These are phyloP conservation scores for Galeopterus variegatus DNA, from an alignment of 2,113 vertebrate species.

Conservation along the genomic window DNA sequence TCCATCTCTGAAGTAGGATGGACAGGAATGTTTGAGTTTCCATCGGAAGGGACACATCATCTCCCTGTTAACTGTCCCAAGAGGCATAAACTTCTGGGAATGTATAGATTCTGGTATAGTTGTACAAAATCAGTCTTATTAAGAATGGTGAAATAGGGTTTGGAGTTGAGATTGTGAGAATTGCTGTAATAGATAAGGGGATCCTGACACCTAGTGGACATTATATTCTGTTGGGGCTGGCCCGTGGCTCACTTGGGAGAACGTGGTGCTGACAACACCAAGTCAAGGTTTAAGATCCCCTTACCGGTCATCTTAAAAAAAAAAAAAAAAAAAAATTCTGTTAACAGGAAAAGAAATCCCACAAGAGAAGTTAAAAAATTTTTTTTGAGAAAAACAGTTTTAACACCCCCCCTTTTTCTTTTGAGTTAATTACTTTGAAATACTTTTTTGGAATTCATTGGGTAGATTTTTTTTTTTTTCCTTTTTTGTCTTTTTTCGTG, in stretches of 20 bases:
- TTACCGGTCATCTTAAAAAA: too few relatives aligned
- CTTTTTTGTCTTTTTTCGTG: too few relatives aligned
- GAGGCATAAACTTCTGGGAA: neutral
- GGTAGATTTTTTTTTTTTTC: too few relatives aligned
- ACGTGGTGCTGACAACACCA: too few relatives aligned
- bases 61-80: neutral
- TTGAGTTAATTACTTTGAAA: neutral
- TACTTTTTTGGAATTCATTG: conserved; percentile 2
- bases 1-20: neutral
- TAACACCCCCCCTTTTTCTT: neutral
- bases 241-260: too few relatives aligned
- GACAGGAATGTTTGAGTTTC: neutral
- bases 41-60: neutral
- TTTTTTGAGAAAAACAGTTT: conserved; percentile 15
- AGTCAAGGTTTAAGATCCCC: too few relatives aligned
- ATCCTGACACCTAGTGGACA: conserved; percentile 83
- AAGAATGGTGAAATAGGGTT: neutral
- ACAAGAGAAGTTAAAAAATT: neutral
- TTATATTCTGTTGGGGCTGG: conserved; percentile 26
- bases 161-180: neutral
- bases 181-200: neutral
- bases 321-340: neutral
- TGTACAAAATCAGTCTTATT: neutral
- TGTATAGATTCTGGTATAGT: neutral
- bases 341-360: neutral